Evolutionary conservation across 2,797 vertebrate species (phyloP).

Genomic region (Cossypha niveicapilla): DNA sequence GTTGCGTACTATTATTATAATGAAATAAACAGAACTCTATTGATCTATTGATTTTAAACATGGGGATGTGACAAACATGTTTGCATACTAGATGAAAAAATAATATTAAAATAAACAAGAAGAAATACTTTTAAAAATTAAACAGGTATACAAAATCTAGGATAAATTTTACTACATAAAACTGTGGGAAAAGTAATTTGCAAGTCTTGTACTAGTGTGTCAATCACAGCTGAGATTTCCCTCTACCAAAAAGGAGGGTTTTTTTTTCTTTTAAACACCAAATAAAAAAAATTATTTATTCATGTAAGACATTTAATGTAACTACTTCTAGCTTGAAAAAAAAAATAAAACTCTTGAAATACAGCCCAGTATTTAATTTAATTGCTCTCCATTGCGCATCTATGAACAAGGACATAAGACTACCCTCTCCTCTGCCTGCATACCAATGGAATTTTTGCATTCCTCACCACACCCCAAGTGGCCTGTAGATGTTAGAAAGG

Average conservation of each 20-base stretch:
- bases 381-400: background rate
- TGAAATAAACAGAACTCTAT: background rate
- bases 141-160: background rate
- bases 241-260: background rate
- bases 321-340: background rate
- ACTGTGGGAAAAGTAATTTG: background rate
- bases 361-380: background rate
- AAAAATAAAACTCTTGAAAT: background rate
- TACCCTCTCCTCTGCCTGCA: background rate
- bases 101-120: background rate
- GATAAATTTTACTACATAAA: background rate
- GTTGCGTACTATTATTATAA: background rate
- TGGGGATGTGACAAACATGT: background rate
- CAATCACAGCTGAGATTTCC: background rate
- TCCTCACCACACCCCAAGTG: background rate
- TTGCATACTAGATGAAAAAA: background rate
- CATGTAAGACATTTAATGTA: background rate
- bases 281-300: background rate
- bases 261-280: rapidly evolving
- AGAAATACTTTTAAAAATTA: background rate
- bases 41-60: background rate
- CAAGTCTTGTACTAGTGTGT: background rate
- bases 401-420: background rate
- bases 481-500: background rate
- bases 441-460: background rate